Evolutionary conservation across 2,888 invertebrate species (phyloP).

Genomic region (Yponomeuta evonymella): DNA sequence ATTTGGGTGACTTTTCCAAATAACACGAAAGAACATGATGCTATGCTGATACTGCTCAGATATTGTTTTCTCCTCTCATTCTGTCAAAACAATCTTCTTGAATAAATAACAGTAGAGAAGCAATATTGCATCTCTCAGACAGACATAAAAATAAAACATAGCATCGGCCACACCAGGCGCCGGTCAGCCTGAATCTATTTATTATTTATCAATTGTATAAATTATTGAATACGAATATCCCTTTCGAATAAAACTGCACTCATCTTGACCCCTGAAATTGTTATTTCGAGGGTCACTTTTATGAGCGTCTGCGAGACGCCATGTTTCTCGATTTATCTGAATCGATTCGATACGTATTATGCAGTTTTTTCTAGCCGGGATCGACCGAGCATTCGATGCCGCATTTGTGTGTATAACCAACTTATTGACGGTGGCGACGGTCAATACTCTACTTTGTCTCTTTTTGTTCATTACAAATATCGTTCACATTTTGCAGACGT

Average conservation of each 20-base stretch:
- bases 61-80: not conserved
- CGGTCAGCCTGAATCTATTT: constrained; percentile 38
- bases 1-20: too few relatives aligned
- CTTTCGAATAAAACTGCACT: constrained; percentile 29
- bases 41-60: not conserved
- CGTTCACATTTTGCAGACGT: too few relatives aligned
- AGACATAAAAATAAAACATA: constrained; percentile 41
- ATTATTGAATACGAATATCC: constrained; percentile 61
- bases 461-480: not conserved
- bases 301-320: constrained; percentile 37
- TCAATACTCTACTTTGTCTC: not conserved
- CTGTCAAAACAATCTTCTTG: constrained; percentile 16
- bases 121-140: constrained; percentile 21
- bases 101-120: constrained; percentile 20
- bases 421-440: not conserved
- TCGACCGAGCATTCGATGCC: constrained; percentile 15
- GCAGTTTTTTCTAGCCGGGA: constrained; percentile 12
- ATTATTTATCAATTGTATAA: constrained; percentile 75
- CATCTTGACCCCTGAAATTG: constrained; percentile 40
- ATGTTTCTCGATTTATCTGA: constrained; percentile 38
- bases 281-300: constrained; percentile 47
- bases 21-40: too few relatives aligned
- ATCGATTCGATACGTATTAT: constrained; percentile 17
- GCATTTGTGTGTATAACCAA: constrained; percentile 18
- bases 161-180: constrained; percentile 22